Conservation (phyloP, 2,888 invertebrate species). For the Euplagia quadripunctaria region DNA sequence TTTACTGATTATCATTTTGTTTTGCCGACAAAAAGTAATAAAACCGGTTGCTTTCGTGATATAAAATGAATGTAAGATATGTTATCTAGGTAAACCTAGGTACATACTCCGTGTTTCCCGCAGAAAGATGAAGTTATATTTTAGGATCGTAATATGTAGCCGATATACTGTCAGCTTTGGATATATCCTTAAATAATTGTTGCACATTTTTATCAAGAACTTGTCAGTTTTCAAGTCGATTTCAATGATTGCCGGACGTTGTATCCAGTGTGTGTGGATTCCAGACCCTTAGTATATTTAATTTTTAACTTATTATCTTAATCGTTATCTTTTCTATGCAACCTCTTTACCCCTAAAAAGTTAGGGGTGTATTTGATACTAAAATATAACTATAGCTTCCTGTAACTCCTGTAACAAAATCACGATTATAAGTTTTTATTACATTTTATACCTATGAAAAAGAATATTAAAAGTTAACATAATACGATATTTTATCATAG, state of each 20-base stretch:
- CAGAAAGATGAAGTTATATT: not conserved
- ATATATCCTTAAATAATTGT: not conserved
- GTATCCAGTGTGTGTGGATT: not conserved
- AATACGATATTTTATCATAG: not conserved
- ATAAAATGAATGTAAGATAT: too few species aligned
- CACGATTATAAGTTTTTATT: not conserved
- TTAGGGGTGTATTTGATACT: not conserved
- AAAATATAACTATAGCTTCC: not conserved
- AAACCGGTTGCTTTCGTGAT: not conserved
- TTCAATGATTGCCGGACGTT: not conserved
- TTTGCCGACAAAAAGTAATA: not conserved
- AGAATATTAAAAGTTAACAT: too few species aligned
- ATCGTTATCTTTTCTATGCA: too few species aligned
- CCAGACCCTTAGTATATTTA: not conserved
- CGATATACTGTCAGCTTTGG: not conserved
- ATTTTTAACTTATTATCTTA: too few species aligned
- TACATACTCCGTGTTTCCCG: not conserved
- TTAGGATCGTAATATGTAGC: not conserved
- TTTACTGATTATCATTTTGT: constrained; percentile 11
- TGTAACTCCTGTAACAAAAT: not conserved
- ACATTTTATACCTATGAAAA: not conserved
- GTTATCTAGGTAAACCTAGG: not conserved
- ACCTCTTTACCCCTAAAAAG: too few species aligned
- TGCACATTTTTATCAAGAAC: not conserved
- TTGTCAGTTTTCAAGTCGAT: not conserved